phyloP scores from a whole-genome alignment of 1,140 invertebrate species.

The Popillia japonica region DNA sequence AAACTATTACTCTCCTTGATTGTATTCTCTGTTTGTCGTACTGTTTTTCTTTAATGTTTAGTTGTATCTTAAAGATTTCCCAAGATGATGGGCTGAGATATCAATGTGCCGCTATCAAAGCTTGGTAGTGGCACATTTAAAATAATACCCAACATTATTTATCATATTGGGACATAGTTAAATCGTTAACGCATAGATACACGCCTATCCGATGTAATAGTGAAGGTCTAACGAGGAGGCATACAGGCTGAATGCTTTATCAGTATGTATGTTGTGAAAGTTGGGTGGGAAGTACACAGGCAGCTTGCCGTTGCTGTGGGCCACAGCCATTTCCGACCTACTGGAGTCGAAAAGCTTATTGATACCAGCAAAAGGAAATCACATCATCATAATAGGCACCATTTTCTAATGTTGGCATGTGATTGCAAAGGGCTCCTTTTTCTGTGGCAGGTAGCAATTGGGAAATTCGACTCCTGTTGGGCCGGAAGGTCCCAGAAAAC shows the following conservation, averaged over 20 bases:
- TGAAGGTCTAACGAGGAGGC: conserved; percentile 21
- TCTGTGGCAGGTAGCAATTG: conserved; percentile 55
- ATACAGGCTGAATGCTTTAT: conserved; percentile 42
- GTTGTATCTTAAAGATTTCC: too few relatives aligned
- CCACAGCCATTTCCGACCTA: conserved; percentile 63
- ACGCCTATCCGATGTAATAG: neutral
- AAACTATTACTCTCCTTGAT: too few relatives aligned
- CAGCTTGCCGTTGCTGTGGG: conserved; percentile 73
- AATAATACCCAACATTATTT: too few relatives aligned
- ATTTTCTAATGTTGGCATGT: conserved; percentile 11
- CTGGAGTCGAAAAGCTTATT: conserved; percentile 56
- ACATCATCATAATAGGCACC: neutral
- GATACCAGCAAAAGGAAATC: conserved; percentile 25
- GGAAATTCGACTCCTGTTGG: conserved; percentile 58
- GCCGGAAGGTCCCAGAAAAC: conserved; percentile 57
- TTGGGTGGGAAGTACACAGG: conserved; percentile 66
- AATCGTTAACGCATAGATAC: too few relatives aligned
- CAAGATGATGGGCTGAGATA: too few relatives aligned
- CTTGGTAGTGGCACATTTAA: too few relatives aligned
- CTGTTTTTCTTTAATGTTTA: too few relatives aligned
- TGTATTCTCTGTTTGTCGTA: too few relatives aligned
- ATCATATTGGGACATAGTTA: too few relatives aligned
- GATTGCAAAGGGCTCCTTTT: conserved; percentile 43
- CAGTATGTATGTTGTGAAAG: conserved; percentile 49
- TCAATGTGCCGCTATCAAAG: too few relatives aligned